These are phyloP conservation scores for Xestia rhomboidea DNA, from an alignment of 2,888 invertebrate genomes.

Conservation along the genomic window DNA sequence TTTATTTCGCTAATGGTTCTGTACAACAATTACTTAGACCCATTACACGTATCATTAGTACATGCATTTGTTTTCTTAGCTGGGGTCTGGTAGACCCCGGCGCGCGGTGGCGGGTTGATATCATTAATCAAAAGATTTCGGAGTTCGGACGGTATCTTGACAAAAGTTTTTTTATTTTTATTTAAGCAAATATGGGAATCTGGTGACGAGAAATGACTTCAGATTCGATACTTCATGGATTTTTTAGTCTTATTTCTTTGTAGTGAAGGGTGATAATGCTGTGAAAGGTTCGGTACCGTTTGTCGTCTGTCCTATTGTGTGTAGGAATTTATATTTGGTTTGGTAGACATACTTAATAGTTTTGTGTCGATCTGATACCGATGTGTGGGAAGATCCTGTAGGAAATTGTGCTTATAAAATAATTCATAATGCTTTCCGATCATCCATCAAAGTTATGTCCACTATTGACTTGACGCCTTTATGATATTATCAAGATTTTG, in stretches of 20 bases:
- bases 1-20: slow-evolving; percentile 81
- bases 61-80: slow-evolving; percentile 83
- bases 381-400: slow-evolving; percentile 63
- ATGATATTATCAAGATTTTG: background rate
- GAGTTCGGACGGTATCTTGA: slow-evolving; percentile 79
- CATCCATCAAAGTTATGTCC: slow-evolving; percentile 39
- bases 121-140: slow-evolving; percentile 85
- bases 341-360: slow-evolving; percentile 65
- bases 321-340: slow-evolving; percentile 59
- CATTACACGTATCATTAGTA: slow-evolving; percentile 87
- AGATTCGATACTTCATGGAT: background rate
- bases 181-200: slow-evolving; percentile 87
- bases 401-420: slow-evolving; percentile 40
- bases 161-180: slow-evolving; percentile 86
- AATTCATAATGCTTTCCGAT: slow-evolving; percentile 28
- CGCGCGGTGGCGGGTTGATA: slow-evolving; percentile 78
- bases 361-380: slow-evolving; percentile 54
- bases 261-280: background rate
- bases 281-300: background rate
- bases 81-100: slow-evolving; percentile 76
- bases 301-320: slow-evolving; percentile 50
- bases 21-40: slow-evolving; percentile 84
- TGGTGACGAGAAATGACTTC: slow-evolving; percentile 61
- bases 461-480: background rate
- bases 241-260: slow-evolving; percentile 6